Evolutionary conservation across 2,797 vertebrate species (phyloP).

Genomic region (Sciurus carolinensis): DNA sequence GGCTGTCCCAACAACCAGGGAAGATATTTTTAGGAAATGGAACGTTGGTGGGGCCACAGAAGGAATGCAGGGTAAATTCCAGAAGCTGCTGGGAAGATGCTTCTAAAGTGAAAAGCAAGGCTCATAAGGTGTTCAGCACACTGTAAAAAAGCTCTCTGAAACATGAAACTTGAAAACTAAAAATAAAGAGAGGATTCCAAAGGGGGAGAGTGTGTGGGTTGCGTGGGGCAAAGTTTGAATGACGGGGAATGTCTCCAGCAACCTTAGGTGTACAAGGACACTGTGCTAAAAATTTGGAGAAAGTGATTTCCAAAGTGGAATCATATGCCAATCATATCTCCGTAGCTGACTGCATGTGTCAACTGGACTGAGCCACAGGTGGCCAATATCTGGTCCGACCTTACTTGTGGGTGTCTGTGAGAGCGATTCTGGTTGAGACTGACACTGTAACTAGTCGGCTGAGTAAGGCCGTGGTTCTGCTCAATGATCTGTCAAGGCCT

Average conservation of each 20-base stretch:
- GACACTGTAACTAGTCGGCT: not conserved
- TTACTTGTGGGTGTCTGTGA: not conserved
- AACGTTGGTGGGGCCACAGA: not conserved
- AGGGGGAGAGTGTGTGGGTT: not conserved
- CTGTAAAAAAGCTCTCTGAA: not conserved
- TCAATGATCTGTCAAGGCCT: not conserved
- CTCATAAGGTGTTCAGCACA: not conserved
- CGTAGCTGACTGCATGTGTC: too few species aligned
- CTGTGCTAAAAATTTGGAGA: not conserved
- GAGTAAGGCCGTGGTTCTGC: not conserved
- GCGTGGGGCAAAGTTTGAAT: not conserved
- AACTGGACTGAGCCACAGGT: not conserved
- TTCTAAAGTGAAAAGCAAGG: not conserved
- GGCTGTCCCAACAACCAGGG: not conserved
- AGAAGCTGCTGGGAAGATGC: not conserved
- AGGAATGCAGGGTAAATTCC: not conserved
- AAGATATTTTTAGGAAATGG: not conserved
- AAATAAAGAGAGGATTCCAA: not conserved
- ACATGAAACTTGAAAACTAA: not conserved
- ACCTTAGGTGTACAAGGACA: not conserved
- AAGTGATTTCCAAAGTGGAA: not conserved
- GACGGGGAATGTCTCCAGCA: not conserved
- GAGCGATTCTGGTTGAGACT: not conserved
- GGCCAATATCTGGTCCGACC: not conserved
- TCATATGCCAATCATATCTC: not conserved